These are phyloP conservation scores for Cynopterus sphinx DNA, from an alignment of 2,797 vertebrate species.

Conservation along the genomic window DNA sequence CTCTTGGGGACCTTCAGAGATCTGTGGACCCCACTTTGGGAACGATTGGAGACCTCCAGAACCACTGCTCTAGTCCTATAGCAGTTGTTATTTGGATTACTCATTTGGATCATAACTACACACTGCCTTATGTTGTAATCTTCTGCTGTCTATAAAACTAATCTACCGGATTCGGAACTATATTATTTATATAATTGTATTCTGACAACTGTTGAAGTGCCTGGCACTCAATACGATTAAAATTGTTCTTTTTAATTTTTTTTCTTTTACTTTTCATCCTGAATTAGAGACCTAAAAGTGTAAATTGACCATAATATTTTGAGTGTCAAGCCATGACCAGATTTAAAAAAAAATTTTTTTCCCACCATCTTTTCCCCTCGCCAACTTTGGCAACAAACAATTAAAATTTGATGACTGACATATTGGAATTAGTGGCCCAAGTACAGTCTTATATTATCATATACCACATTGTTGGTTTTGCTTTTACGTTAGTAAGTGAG, in stretches of 20 bases:
- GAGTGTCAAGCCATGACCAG: neutral
- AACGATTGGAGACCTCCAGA: neutral
- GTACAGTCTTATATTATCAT: neutral
- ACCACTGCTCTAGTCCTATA: neutral
- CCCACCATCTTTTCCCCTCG: neutral
- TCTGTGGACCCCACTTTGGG: neutral
- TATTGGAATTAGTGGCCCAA: neutral
- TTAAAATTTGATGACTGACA: neutral
- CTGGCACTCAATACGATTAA: neutral
- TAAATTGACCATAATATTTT: neutral
- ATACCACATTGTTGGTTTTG: neutral
- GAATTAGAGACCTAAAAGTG: neutral
- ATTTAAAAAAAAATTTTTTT: neutral
- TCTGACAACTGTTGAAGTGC: neutral
- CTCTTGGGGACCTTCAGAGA: neutral
- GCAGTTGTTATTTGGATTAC: neutral
- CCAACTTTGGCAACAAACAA: neutral
- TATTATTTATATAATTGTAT: neutral
- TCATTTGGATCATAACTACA: neutral
- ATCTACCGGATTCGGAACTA: neutral
- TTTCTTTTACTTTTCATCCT: neutral
- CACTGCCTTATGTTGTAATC: neutral
- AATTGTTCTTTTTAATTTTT: neutral
- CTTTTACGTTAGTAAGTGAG: conserved; percentile 16
- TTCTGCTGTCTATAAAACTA: neutral